Conservation (phyloP, 1,140 invertebrate genomes). For the Brachionus rotundiformis region DNA sequence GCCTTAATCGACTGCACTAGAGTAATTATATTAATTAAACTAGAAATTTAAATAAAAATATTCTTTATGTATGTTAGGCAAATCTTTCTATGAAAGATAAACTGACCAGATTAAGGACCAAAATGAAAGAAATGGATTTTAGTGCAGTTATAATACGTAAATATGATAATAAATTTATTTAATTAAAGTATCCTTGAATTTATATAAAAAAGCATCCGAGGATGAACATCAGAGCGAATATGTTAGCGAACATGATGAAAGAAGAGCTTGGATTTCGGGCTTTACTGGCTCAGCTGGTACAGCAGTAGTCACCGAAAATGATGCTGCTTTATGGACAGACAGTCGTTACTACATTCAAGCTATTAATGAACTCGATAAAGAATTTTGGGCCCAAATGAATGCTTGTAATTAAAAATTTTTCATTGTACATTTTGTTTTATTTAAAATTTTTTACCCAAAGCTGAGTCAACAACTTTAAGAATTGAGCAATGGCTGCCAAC, state of each 20-base stretch:
- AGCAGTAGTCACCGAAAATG: conserved; percentile 75
- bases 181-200: too few relatives aligned
- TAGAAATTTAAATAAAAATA: background rate
- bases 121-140: conserved; percentile 14
- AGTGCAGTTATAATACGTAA: conserved; percentile 43
- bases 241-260: conserved; percentile 44
- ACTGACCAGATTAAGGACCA: background rate
- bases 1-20: background rate
- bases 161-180: background rate
- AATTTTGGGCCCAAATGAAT: conserved; percentile 71
- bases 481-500: conserved; percentile 74
- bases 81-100: conserved; percentile 24
- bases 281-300: conserved; percentile 66
- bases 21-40: too few relatives aligned
- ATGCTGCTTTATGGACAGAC: conserved; percentile 91
- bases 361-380: conserved; percentile 60
- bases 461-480: conserved; percentile 69
- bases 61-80: background rate
- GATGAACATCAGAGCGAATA: conserved; percentile 52
- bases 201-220: conserved; percentile 4
- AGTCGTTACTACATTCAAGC: conserved; percentile 85
- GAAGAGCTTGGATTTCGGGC: conserved; percentile 35
- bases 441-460: background rate
- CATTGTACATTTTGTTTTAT: too few relatives aligned
- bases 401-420: conserved; percentile 71